phyloP scores from a whole-genome alignment of 1,140 invertebrate species.

The Drosophila bifasciata region DNA sequence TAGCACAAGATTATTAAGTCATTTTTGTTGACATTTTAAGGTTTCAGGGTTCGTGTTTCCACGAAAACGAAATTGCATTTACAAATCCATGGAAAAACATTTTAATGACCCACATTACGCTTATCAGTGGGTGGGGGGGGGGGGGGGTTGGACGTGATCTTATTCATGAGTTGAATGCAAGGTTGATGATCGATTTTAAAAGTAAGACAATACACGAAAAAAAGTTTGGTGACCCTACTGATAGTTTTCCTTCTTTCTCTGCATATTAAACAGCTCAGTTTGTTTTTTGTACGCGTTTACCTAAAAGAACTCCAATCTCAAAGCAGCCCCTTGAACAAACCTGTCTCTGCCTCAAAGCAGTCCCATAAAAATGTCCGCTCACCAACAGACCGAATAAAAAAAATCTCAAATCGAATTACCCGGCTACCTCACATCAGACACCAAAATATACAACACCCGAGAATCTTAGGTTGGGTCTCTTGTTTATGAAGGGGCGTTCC shows the following conservation, averaged over 20 bases:
- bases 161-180: constrained; percentile 59
- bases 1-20: constrained; percentile 31
- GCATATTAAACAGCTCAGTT: constrained; percentile 62
- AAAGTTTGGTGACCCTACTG: constrained; percentile 15
- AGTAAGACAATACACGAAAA: not conserved
- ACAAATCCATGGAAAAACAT: constrained; percentile 30
- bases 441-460: constrained; percentile 43
- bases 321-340: constrained; percentile 54
- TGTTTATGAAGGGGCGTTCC: constrained; percentile 26
- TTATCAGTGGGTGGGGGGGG: constrained; percentile 54
- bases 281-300: constrained; percentile 44
- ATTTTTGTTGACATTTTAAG: constrained; percentile 14
- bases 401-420: constrained; percentile 69
- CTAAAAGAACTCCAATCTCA: constrained; percentile 24
- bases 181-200: constrained; percentile 37
- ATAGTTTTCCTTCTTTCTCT: constrained; percentile 45
- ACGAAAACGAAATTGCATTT: constrained; percentile 61
- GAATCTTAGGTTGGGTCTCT: constrained; percentile 25
- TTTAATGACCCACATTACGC: constrained; percentile 72
- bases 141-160: constrained; percentile 58
- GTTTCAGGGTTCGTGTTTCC: constrained; percentile 5
- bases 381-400: constrained; percentile 19
- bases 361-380: constrained; percentile 63
- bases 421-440: constrained; percentile 30
- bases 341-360: constrained; percentile 49